Evolutionary conservation across 2,888 invertebrate genomes (phyloP).

Genomic region (Eubasilissa splendida): DNA sequence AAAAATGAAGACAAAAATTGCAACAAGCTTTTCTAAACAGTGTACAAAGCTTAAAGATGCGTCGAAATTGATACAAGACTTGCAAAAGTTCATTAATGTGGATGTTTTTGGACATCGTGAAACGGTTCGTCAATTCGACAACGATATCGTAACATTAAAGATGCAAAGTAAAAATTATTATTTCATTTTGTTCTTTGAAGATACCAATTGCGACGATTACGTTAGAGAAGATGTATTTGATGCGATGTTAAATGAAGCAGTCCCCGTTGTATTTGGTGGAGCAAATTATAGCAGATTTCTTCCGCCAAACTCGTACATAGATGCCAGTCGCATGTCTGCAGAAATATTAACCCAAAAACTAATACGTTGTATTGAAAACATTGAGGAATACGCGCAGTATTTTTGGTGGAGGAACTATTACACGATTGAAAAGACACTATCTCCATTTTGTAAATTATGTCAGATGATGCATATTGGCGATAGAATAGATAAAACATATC

Average conservation of each 20-base stretch:
- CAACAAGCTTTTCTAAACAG: background rate
- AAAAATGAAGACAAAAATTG: background rate
- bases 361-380: background rate
- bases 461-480: background rate
- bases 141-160: background rate
- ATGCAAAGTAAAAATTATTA: background rate
- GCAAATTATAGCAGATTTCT: constrained; percentile 1
- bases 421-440: background rate
- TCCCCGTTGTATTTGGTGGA: constrained; percentile 1
- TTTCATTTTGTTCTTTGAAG: background rate
- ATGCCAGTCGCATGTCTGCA: background rate
- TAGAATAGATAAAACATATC: constrained; percentile 1
- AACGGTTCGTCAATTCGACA: background rate
- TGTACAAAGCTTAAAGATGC: background rate
- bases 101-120: background rate
- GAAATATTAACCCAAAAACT: background rate
- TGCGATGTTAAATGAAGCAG: background rate
- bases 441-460: constrained; percentile 7
- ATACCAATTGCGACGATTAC: background rate
- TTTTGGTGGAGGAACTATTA: background rate
- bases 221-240: background rate
- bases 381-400: background rate
- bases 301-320: background rate
- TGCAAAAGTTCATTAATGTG: background rate
- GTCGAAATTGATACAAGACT: background rate